Evolutionary conservation across 2,113 vertebrate genomes (phyloP).

Genomic region (Siphamia tubifer): DNA sequence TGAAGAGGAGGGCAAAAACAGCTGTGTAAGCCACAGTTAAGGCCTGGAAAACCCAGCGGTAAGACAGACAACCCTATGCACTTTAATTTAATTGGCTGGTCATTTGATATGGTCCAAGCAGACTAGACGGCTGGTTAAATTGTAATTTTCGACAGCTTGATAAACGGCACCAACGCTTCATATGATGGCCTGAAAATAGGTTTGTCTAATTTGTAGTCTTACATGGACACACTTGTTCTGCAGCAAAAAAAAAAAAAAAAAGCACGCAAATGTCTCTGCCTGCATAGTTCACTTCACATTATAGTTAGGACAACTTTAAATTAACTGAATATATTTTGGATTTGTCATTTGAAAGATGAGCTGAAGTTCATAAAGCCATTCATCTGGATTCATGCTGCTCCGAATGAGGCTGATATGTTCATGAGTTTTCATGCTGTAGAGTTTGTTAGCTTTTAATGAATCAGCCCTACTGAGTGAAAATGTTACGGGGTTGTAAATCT

Average conservation of each 20-base stretch:
- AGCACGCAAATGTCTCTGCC: background rate
- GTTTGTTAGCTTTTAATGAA: slow-evolving; percentile 44
- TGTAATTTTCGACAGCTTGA: slow-evolving; percentile 54
- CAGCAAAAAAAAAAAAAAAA: no score
- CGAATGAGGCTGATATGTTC: slow-evolving; percentile 5
- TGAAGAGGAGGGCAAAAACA: slow-evolving; percentile 60
- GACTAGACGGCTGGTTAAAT: slow-evolving; percentile 50
- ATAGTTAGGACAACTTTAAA: background rate
- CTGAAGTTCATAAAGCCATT: slow-evolving; percentile 18
- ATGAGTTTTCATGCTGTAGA: background rate
- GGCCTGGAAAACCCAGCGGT: slow-evolving; percentile 46
- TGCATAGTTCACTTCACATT: background rate
- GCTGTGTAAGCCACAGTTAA: slow-evolving; percentile 67
- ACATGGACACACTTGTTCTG: background rate
- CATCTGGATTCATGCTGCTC: slow-evolving; percentile 36
- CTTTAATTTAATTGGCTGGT: slow-evolving; percentile 62
- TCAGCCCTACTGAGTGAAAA: slow-evolving; percentile 18
- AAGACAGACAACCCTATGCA: slow-evolving; percentile 39
- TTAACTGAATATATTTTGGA: no score
- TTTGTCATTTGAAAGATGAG: background rate
- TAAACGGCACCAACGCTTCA: slow-evolving; percentile 18
- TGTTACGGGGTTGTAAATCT: slow-evolving; percentile 43
- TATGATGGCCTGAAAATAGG: slow-evolving; percentile 41
- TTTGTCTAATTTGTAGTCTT: slow-evolving; percentile 11
- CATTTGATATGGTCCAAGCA: slow-evolving; percentile 52